A percentile compares a stretch with the other conserved stretches of the same genome.
These are phyloP conservation scores for Eptatretus atami DNA, from an alignment of 2,797 vertebrate species.

Conservation along the genomic window DNA sequence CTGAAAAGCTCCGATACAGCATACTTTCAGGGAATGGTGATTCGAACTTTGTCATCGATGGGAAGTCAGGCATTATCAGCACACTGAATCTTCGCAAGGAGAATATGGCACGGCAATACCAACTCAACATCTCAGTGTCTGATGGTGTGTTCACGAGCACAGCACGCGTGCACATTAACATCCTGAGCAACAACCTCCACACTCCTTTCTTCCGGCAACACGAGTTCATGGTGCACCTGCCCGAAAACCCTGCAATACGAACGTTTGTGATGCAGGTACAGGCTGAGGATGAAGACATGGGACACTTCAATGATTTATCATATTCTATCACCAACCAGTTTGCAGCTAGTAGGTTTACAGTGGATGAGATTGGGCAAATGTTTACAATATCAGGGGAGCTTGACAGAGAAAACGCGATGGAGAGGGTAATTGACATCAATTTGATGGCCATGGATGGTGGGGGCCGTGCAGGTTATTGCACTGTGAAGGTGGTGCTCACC, in stretches of 20 bases:
- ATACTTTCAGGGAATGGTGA: conserved; percentile 59
- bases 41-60: conserved; percentile 48
- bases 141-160: conserved; percentile 75
- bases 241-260: conserved; percentile 47
- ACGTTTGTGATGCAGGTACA: conserved; percentile 43
- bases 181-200: conserved; percentile 58
- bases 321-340: conserved; percentile 74
- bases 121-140: conserved; percentile 51
- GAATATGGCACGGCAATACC: conserved; percentile 29
- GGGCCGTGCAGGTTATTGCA: conserved; percentile 67
- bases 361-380: conserved; percentile 44
- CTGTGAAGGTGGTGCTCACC: conserved; percentile 68
- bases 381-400: conserved; percentile 42
- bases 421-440: conserved; percentile 59
- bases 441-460: conserved; percentile 62
- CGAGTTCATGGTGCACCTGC: conserved; percentile 62
- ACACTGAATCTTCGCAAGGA: conserved; percentile 42
- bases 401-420: conserved; percentile 46
- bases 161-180: conserved; percentile 27
- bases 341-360: conserved; percentile 60
- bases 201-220: conserved; percentile 45
- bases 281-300: conserved; percentile 47
- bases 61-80: conserved; percentile 33
- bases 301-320: conserved; percentile 32
- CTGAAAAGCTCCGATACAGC: conserved; percentile 38